These are phyloP conservation scores for Deilephila porcellus DNA, from an alignment of 2,888 invertebrate species.

Conservation along the genomic window DNA sequence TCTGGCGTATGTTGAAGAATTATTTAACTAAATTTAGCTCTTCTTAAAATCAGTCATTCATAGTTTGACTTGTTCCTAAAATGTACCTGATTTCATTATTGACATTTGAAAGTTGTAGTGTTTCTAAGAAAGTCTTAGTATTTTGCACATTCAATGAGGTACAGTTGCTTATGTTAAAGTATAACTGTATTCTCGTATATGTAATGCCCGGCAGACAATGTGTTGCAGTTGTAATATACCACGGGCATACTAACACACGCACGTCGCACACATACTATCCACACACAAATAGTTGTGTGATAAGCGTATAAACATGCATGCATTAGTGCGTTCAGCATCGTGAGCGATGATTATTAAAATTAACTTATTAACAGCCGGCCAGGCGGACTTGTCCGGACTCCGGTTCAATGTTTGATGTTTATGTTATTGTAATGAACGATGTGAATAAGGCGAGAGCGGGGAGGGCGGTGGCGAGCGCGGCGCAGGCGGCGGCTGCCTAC, in stretches of 20 bases:
- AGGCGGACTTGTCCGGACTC: slow-evolving; percentile 51
- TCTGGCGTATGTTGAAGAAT: no score
- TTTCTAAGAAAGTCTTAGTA: not conserved
- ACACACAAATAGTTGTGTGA: not conserved
- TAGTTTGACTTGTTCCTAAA: no score
- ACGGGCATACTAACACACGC: not conserved
- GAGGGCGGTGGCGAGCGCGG: slow-evolving; percentile 65
- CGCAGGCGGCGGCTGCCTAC: slow-evolving; percentile 65
- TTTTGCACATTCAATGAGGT: not conserved
- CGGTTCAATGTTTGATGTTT: slow-evolving; percentile 67
- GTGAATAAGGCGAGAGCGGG: slow-evolving; percentile 65
- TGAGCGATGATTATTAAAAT: slow-evolving; percentile 39
- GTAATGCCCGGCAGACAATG: not conserved
- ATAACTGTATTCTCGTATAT: slow-evolving; percentile 10
- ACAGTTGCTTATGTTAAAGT: slow-evolving; percentile 3
- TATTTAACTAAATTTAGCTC: no score
- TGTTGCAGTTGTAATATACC: not conserved
- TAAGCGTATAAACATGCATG: slow-evolving; percentile 2
- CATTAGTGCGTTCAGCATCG: slow-evolving; percentile 34
- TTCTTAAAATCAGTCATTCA: no score
- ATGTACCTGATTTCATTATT: not conserved
- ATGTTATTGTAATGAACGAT: slow-evolving; percentile 64
- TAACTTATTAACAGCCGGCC: slow-evolving; percentile 33
- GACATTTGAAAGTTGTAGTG: not conserved
- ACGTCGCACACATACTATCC: not conserved